Conservation (phyloP, 2,888 invertebrate species). For the Polyommatus iphigenia region DNA sequence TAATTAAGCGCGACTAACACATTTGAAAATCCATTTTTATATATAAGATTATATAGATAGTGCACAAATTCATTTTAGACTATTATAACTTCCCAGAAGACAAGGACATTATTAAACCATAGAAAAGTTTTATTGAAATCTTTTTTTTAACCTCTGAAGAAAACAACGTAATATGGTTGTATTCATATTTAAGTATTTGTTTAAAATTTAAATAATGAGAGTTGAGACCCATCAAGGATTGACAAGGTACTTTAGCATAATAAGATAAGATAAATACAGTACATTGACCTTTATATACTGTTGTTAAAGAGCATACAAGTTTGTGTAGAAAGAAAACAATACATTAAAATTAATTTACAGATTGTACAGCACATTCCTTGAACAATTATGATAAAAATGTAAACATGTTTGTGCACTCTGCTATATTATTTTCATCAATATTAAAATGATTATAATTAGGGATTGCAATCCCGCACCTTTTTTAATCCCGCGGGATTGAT, state of each 20-base stretch:
- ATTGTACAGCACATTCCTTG: background rate
- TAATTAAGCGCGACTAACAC: no score
- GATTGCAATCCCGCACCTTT: no score
- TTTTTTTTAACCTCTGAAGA: no score
- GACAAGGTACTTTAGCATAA: background rate
- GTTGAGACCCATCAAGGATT: background rate
- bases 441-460: no score
- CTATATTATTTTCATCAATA: background rate
- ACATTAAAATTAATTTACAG: background rate
- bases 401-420: background rate
- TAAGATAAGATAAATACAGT: conserved; percentile 14
- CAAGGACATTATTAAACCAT: no score
- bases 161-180: no score
- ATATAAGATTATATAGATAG: no score
- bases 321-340: background rate
- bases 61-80: no score
- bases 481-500: no score
- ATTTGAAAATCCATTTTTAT: no score
- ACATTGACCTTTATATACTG: background rate
- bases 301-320: background rate
- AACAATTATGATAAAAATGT: background rate
- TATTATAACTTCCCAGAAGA: no score
- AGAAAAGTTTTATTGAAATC: no score
- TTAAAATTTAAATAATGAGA: background rate
- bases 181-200: background rate